These are phyloP conservation scores for Alethe castanea DNA, from an alignment of 2,113 vertebrate genomes.

Conservation along the genomic window DNA sequence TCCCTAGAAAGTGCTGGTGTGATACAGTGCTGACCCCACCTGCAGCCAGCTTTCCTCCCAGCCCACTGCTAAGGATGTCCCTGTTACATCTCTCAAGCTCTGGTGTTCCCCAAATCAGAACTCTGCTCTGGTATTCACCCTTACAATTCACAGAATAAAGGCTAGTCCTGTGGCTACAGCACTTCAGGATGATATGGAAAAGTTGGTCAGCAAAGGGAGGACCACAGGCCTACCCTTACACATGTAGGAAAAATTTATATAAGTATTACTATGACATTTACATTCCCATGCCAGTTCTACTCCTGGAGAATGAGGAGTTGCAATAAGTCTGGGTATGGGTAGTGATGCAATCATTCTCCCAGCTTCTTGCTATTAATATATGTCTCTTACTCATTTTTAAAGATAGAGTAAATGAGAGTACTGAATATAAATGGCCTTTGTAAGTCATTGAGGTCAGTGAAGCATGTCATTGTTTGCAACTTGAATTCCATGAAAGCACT, in stretches of 20 bases:
- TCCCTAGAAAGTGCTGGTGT: neutral
- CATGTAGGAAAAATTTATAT: slow-evolving; percentile 34
- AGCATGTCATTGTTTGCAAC: slow-evolving; percentile 83
- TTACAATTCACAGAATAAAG: neutral
- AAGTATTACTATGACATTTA: slow-evolving; percentile 59
- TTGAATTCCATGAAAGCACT: slow-evolving; percentile 69
- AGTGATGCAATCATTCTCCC: slow-evolving; percentile 74
- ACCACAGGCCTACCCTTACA: neutral
- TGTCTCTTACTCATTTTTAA: slow-evolving; percentile 80
- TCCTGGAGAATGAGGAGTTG: slow-evolving; percentile 74
- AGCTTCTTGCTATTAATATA: slow-evolving; percentile 81
- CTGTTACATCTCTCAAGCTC: neutral
- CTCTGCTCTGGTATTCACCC: neutral
- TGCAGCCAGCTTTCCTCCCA: neutral
- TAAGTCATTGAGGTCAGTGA: slow-evolving; percentile 80
- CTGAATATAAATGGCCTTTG: slow-evolving; percentile 84
- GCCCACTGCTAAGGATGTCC: neutral
- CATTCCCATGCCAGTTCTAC: slow-evolving; percentile 67
- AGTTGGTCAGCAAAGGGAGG: slow-evolving; percentile 7
- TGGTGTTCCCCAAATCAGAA: neutral
- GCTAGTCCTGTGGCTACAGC: neutral
- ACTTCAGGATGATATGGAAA: neutral
- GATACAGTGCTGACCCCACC: rapidly evolving
- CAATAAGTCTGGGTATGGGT: slow-evolving; percentile 70
- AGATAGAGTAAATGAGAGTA: slow-evolving; percentile 77